Evolutionary conservation across 2,113 vertebrate genomes (phyloP).

Genomic region (Tonatia bakeri): DNA sequence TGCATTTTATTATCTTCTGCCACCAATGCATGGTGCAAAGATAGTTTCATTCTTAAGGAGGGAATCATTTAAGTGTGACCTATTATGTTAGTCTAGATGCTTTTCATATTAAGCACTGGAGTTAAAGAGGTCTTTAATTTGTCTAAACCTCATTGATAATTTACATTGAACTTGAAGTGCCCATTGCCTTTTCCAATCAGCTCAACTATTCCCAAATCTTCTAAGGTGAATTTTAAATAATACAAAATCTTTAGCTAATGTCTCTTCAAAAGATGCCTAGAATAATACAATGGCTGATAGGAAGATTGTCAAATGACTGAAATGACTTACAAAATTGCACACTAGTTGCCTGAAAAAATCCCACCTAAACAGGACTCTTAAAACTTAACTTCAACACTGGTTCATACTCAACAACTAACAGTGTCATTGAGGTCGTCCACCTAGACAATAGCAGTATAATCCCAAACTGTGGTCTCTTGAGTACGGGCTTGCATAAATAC

Average conservation of each 20-base stretch:
- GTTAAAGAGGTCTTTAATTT: constrained; percentile 82
- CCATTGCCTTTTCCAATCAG: constrained; percentile 77
- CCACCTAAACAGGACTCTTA: neutral
- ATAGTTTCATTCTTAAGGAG: constrained; percentile 76
- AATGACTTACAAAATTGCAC: neutral
- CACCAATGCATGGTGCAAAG: constrained; percentile 71
- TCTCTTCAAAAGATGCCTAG: constrained; percentile 23
- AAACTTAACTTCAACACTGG: neutral
- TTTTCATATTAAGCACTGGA: constrained; percentile 77
- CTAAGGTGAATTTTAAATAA: constrained; percentile 76
- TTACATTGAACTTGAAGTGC: constrained; percentile 76
- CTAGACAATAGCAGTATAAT: neutral
- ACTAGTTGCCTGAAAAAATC: neutral
- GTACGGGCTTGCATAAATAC: neutral
- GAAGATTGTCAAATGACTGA: constrained; percentile 1
- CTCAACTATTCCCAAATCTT: constrained; percentile 75
- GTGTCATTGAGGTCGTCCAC: neutral
- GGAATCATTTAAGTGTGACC: constrained; percentile 83
- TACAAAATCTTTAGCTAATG: constrained; percentile 17
- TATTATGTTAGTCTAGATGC: constrained; percentile 75
- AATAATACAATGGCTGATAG: neutral
- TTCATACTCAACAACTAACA: neutral
- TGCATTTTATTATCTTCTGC: constrained; percentile 63
- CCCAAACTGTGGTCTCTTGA: neutral
- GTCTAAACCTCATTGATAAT: constrained; percentile 78